Percentiles rank a stretch among this genome's conserved stretches.
Conservation (phyloP, 2,113 vertebrate species). For the Malurus cyaneus region DNA sequence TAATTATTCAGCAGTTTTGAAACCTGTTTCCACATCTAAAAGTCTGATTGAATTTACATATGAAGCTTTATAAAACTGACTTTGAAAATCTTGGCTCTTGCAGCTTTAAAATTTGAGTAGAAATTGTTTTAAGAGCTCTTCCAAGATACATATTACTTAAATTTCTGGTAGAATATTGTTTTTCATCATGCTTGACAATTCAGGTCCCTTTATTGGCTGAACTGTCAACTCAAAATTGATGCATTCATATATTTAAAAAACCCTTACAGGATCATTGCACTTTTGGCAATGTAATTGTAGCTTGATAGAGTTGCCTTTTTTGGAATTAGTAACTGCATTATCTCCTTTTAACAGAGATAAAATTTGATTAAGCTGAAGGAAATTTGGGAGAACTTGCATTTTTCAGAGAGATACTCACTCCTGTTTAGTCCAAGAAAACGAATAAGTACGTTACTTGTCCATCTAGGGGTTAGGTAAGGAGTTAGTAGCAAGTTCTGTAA, state of each 20-base stretch:
- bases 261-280: background rate
- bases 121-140: background rate
- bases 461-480: constrained; percentile 7
- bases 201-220: background rate
- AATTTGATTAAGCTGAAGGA: constrained; percentile 20
- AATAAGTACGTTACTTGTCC: background rate
- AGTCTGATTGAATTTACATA: background rate
- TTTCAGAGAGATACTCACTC: background rate
- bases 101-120: background rate
- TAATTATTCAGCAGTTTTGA: background rate
- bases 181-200: background rate
- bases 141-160: background rate
- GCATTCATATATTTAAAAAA: background rate
- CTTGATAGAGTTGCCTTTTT: background rate
- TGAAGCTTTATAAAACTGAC: background rate
- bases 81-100: background rate
- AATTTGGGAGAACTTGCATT: background rate
- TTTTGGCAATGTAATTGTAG: background rate
- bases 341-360: background rate
- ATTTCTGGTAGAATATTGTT: background rate
- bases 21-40: background rate
- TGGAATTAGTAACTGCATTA: background rate
- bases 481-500: background rate
- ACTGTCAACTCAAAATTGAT: background rate
- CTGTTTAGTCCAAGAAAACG: constrained; percentile 1